Percentiles rank a stretch among this genome's conserved stretches.
Evolutionary conservation across 2,888 invertebrate genomes (phyloP).

Genomic region (Heliconius charithonia): DNA sequence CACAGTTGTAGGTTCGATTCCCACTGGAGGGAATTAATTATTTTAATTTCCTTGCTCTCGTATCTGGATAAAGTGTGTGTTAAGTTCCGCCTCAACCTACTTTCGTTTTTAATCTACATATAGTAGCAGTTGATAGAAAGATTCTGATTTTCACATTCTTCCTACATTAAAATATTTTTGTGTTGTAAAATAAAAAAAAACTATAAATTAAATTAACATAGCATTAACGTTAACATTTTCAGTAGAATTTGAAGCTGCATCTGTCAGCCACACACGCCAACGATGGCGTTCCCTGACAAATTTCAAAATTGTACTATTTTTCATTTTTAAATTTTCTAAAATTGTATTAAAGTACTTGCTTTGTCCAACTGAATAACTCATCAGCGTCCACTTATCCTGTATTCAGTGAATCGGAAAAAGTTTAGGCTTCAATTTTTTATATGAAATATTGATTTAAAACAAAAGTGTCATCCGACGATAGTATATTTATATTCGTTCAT

Average conservation of each 20-base stretch:
- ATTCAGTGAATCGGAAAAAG: conserved; percentile 24
- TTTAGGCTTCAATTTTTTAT: conserved; percentile 15
- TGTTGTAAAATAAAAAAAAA: too few species aligned
- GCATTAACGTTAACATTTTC: not conserved
- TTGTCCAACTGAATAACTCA: conserved; percentile 22
- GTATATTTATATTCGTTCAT: conserved; percentile 15
- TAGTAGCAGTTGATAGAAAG: too few species aligned
- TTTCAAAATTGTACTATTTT: not conserved
- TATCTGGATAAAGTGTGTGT: too few species aligned
- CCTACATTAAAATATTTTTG: too few species aligned
- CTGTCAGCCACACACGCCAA: not conserved
- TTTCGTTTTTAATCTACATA: too few species aligned
- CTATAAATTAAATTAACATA: too few species aligned
- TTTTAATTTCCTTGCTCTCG: too few species aligned
- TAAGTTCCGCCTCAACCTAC: too few species aligned
- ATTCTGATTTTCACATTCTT: too few species aligned
- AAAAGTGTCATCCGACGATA: not conserved
- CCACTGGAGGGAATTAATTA: too few species aligned
- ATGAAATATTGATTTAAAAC: conserved; percentile 15
- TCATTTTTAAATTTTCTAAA: conserved; percentile 8
- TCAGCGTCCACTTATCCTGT: conserved; percentile 22
- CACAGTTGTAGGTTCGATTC: too few species aligned
- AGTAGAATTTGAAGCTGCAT: not conserved
- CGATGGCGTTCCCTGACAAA: not conserved
- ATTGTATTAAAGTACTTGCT: conserved; percentile 13